These are phyloP conservation scores for Poecile atricapillus DNA, from an alignment of 2,113 vertebrate genomes.

Conservation along the genomic window DNA sequence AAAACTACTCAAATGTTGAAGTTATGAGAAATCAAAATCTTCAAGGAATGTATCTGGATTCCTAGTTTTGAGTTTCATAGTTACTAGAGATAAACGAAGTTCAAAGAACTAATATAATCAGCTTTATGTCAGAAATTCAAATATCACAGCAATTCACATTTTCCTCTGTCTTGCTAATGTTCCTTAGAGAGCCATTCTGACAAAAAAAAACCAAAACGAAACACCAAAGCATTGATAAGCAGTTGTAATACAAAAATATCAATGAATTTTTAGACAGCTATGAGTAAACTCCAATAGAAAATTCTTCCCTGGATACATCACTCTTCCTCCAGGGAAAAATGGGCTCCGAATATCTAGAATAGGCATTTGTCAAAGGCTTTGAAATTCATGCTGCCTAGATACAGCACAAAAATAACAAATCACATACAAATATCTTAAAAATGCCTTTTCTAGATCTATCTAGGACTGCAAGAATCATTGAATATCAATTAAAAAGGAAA, in stretches of 20 bases:
- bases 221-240: background rate
- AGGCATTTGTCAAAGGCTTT: slow-evolving; percentile 2
- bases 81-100: background rate
- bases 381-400: background rate
- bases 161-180: background rate
- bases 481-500: background rate
- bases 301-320: background rate
- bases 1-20: background rate
- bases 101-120: background rate
- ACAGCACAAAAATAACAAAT: background rate
- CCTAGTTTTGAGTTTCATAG: background rate
- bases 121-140: background rate
- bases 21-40: background rate
- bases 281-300: background rate
- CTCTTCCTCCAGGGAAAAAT: background rate
- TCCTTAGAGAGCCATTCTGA: background rate
- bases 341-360: background rate
- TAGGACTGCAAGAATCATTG: background rate
- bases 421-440: background rate
- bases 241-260: background rate
- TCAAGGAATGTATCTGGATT: background rate
- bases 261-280: background rate
- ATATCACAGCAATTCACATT: background rate
- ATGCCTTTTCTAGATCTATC: background rate
- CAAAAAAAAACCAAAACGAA: background rate